A percentile compares a stretch with the other conserved stretches of the same genome.
Conservation (phyloP, 2,888 invertebrate genomes). For the Elegia similella region DNA sequence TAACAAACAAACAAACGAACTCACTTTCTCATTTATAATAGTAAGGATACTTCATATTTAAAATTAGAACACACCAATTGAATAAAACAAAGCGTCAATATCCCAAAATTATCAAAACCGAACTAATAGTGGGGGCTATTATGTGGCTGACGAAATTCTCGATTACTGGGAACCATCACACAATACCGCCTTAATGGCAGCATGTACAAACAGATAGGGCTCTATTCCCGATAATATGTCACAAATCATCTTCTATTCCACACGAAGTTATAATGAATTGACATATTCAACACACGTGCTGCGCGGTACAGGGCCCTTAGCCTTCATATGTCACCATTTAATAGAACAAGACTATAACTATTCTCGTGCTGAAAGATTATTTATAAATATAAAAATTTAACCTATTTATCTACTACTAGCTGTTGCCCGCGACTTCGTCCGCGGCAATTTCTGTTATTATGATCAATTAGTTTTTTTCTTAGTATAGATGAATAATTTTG, state of each 20-base stretch:
- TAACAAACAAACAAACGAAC: no score
- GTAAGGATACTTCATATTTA: not conserved
- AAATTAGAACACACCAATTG: not conserved
- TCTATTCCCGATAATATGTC: conserved; percentile 75
- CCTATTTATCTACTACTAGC: no score
- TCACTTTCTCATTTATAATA: no score
- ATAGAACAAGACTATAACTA: no score
- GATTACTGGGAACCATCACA: conserved; percentile 65
- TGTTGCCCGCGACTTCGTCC: no score
- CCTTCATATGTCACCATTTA: no score
- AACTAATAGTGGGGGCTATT: conserved; percentile 50
- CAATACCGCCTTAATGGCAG: conserved; percentile 69
- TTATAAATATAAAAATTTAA: no score
- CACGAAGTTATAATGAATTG: conserved; percentile 80
- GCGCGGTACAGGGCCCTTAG: conserved; percentile 24
- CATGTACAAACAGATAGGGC: conserved; percentile 63
- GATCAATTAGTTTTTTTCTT: no score
- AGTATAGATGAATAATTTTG: no score
- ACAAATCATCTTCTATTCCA: conserved; percentile 74
- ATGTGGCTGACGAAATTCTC: conserved; percentile 55
- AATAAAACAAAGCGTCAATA: conserved; percentile 5
- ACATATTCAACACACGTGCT: conserved; percentile 78
- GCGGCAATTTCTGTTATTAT: no score
- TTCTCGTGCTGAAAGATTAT: no score
- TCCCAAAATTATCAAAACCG: conserved; percentile 39